Percentiles rank a stretch among this genome's conserved stretches.
These are phyloP conservation scores for Carcinoscorpius rotundicauda DNA, from an alignment of 1,140 invertebrate species.

Conservation along the genomic window DNA sequence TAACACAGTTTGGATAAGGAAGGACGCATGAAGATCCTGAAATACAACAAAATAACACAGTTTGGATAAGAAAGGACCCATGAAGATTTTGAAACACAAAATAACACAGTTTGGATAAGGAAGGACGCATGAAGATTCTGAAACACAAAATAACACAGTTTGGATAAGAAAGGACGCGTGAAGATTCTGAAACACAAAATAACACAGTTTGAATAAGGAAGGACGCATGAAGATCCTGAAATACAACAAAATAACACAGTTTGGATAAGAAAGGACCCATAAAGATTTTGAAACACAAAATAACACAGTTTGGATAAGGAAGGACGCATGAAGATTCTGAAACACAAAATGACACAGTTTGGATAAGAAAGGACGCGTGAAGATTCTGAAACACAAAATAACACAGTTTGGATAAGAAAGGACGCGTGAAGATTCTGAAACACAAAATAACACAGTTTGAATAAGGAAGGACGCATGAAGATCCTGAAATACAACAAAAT, in stretches of 20 bases:
- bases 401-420: no score
- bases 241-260: no score
- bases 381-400: constrained; percentile 53
- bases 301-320: no score
- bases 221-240: constrained; percentile 87
- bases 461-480: constrained; percentile 94
- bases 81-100: constrained; percentile 65
- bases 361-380: constrained; percentile 90
- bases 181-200: constrained; percentile 54
- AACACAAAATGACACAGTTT: no score
- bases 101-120: no score
- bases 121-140: constrained; percentile 95
- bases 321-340: constrained; percentile 92
- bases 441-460: no score
- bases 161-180: constrained; percentile 93
- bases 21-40: constrained; percentile 92
- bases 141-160: constrained; percentile 20
- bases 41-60: no score
- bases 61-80: constrained; percentile 88
- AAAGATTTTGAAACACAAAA: constrained; percentile 59
- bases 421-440: constrained; percentile 87
- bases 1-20: constrained; percentile 33
- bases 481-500: constrained; percentile 47
- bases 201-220: no score
- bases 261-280: constrained; percentile 91